Conservation (phyloP, 2,888 invertebrate genomes). For the Helicoverpa assulta region DNA sequence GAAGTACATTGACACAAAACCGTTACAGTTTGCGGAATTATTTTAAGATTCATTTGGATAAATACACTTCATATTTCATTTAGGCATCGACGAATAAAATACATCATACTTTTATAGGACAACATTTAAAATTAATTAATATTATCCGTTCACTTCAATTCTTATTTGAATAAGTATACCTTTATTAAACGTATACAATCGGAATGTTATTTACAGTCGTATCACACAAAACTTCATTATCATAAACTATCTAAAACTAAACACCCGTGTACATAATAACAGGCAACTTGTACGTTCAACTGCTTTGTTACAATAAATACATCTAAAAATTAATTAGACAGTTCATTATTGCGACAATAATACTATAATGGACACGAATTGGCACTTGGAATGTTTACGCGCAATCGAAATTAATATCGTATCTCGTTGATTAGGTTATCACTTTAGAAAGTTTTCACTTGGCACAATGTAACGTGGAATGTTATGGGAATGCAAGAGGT, state of each 20-base stretch:
- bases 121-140: conserved; percentile 62
- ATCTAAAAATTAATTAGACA: conserved; percentile 71
- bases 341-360: conserved; percentile 76
- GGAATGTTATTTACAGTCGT: conserved; percentile 82
- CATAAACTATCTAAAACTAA: conserved; percentile 68
- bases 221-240: conserved; percentile 76
- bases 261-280: conserved; percentile 67
- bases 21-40: conserved; percentile 39
- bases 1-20: conserved; percentile 57
- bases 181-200: conserved; percentile 82
- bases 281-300: conserved; percentile 62
- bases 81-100: conserved; percentile 59
- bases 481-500: conserved; percentile 46
- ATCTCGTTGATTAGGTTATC: conserved; percentile 63
- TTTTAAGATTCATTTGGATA: conserved; percentile 53
- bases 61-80: conserved; percentile 57
- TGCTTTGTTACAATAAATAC: conserved; percentile 71
- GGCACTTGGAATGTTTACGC: conserved; percentile 78
- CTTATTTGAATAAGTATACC: conserved; percentile 73
- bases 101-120: conserved; percentile 56
- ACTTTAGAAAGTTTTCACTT: conserved; percentile 62
- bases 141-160: conserved; percentile 49
- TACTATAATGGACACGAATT: conserved; percentile 84
- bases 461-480: conserved; percentile 56
- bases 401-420: conserved; percentile 60